A percentile compares a stretch with the other conserved stretches of the same genome.
Conservation (phyloP, 2,113 vertebrate genomes). For the Rissa tridactyla region DNA sequence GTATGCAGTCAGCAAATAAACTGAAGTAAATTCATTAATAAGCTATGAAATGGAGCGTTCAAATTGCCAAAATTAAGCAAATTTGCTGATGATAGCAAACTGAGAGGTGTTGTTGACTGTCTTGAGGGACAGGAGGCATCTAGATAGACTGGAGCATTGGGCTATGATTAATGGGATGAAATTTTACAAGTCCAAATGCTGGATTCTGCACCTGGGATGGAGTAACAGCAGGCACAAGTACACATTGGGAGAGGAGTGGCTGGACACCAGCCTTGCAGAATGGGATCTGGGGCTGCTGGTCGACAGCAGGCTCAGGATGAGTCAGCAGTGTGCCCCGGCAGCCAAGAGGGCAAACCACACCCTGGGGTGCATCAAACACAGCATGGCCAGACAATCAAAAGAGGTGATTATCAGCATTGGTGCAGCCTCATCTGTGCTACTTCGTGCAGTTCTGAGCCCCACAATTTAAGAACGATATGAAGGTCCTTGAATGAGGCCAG, state of each 20-base stretch:
- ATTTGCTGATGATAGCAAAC: neutral
- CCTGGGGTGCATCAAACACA: neutral
- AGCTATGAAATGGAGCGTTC: neutral
- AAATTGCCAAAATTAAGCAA: neutral
- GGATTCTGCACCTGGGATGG: neutral
- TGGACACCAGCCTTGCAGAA: neutral
- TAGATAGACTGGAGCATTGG: neutral
- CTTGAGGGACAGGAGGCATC: neutral
- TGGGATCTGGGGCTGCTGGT: neutral
- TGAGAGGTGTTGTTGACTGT: neutral
- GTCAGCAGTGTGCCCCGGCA: neutral
- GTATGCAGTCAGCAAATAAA: neutral
- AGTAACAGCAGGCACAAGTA: neutral
- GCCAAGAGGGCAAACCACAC: neutral
- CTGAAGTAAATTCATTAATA: neutral
- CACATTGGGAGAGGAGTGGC: neutral
- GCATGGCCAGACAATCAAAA: neutral
- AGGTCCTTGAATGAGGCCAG: neutral
- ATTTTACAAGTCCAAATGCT: neutral
- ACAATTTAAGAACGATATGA: neutral
- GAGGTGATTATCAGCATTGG: neutral
- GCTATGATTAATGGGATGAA: neutral
- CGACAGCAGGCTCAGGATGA: neutral
- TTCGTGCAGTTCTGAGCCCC: neutral
- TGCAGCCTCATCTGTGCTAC: neutral